phyloP scores from a whole-genome alignment of 2,888 invertebrate species.

The Nasonia oneida region DNA sequence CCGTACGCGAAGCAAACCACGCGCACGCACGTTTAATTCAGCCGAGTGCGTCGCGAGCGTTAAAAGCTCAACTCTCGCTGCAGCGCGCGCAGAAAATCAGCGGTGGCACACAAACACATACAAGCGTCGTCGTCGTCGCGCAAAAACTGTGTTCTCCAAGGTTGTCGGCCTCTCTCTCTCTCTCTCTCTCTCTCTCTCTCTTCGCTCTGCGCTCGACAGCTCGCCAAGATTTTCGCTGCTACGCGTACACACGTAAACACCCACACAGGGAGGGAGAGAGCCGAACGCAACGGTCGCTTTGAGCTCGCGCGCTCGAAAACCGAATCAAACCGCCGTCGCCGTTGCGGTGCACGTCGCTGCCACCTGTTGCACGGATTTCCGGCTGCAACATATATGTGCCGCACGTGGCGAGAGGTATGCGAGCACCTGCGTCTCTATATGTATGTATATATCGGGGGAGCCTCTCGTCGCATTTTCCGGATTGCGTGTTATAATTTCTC shows the following conservation, averaged over 20 bases:
- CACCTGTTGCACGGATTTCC: slow-evolving; percentile 78
- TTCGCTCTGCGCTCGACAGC: background rate
- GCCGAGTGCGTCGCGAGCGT: background rate
- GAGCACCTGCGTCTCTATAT: slow-evolving; percentile 7
- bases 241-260: background rate
- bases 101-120: background rate
- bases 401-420: background rate
- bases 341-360: slow-evolving; percentile 65
- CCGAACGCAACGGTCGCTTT: slow-evolving; percentile 3
- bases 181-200: slow-evolving; percentile 9
- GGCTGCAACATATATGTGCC: slow-evolving; percentile 64
- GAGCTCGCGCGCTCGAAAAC: slow-evolving; percentile 17
- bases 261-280: background rate
- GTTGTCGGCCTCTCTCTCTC: slow-evolving; percentile 23
- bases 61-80: background rate
- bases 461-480: background rate
- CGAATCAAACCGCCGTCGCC: slow-evolving; percentile 1
- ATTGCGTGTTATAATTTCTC: background rate
- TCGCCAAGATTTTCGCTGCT: slow-evolving; percentile 4
- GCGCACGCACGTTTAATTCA: too few species aligned
- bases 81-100: background rate
- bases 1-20: background rate
- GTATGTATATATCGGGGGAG: background rate
- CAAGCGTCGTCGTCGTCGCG: background rate
- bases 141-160: background rate